Percentiles rank a stretch among this genome's conserved stretches.
Conservation (phyloP, 1,140 invertebrate species). For the Pogonomyrmex californicus region DNA sequence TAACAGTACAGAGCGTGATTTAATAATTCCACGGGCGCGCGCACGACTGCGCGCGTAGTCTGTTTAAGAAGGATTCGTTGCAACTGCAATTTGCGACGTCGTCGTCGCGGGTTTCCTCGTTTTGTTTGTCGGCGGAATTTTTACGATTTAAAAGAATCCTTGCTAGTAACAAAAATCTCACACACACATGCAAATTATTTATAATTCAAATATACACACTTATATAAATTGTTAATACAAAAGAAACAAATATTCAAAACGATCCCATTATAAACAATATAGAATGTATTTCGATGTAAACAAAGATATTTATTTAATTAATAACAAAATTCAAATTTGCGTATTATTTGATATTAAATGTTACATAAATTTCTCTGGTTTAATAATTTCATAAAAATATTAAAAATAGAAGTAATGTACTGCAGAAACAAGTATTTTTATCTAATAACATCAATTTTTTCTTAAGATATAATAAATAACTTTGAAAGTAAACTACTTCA, state of each 20-base stretch:
- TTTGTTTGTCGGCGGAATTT: background rate
- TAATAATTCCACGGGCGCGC: conserved; percentile 67
- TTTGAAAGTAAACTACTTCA: conserved; percentile 1
- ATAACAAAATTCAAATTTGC: background rate
- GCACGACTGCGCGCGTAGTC: background rate
- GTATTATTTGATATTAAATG: background rate
- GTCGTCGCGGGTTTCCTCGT: background rate
- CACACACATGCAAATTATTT: too few species aligned
- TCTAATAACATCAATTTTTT: background rate
- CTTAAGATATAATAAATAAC: background rate
- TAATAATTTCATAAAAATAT: background rate
- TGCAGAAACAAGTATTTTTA: background rate
- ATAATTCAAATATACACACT: background rate
- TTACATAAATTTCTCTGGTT: background rate
- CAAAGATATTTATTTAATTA: background rate
- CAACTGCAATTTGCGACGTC: background rate
- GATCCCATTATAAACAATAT: background rate
- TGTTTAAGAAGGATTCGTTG: conserved; percentile 13
- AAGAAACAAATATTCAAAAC: conserved; percentile 5
- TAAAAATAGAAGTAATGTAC: background rate
- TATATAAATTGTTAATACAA: background rate
- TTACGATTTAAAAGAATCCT: conserved; percentile 23
- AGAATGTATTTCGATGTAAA: background rate
- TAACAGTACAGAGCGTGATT: conserved; percentile 64
- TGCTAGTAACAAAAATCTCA: background rate